phyloP scores from a whole-genome alignment of 1,140 invertebrate species.

The Calephelis nemesis region DNA sequence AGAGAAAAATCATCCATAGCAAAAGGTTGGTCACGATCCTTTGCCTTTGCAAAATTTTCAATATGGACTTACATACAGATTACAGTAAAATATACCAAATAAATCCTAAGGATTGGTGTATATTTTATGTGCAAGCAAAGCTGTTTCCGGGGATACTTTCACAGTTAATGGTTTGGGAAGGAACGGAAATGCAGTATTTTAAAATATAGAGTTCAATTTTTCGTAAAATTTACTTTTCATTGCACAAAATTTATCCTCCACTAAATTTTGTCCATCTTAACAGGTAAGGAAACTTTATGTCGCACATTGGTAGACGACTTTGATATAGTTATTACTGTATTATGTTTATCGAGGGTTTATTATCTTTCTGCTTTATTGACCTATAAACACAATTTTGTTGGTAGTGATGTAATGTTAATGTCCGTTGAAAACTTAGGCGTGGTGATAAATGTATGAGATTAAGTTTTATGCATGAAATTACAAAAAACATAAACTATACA shows the following conservation, averaged over 20 bases:
- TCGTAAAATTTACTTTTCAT: conserved; percentile 13
- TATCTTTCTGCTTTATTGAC: too few species aligned
- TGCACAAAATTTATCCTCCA: neutral
- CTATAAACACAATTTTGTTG: too few species aligned
- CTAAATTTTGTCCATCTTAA: conserved; percentile 1
- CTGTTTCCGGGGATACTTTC: conserved; percentile 19
- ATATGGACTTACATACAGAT: conserved; percentile 22
- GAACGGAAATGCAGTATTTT: conserved; percentile 23
- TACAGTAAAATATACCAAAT: conserved; percentile 26
- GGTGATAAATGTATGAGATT: too few species aligned
- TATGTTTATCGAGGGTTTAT: too few species aligned
- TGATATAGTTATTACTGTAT: too few species aligned
- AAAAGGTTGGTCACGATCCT: too few species aligned
- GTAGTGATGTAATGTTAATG: too few species aligned
- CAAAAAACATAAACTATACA: too few species aligned
- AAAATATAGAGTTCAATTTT: conserved; percentile 18
- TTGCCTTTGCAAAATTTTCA: neutral
- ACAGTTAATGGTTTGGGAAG: conserved; percentile 25
- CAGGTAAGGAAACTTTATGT: neutral
- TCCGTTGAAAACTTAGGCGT: too few species aligned
- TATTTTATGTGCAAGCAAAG: conserved; percentile 31
- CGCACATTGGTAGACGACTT: too few species aligned
- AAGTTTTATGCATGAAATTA: too few species aligned
- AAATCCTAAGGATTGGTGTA: conserved; percentile 25
- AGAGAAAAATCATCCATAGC: too few species aligned